Evolutionary conservation across 2,113 vertebrate species (phyloP).

Genomic region (Numenius arquata): DNA sequence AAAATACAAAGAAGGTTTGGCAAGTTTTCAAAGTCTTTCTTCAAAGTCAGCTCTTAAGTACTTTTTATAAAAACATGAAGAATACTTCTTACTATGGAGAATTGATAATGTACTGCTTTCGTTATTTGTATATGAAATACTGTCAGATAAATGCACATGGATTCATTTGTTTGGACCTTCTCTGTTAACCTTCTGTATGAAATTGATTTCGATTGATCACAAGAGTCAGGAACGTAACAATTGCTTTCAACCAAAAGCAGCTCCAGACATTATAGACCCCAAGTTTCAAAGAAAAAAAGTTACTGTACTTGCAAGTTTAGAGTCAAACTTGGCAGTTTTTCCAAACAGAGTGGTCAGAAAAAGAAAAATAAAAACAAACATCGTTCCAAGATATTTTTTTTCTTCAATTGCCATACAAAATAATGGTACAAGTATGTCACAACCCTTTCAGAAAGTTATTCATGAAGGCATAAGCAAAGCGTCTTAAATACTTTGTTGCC

Average conservation of each 20-base stretch:
- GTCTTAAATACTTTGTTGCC: neutral
- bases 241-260: slow-evolving; percentile 63
- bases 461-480: slow-evolving; percentile 36
- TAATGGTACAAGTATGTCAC: slow-evolving; percentile 67
- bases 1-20: slow-evolving; percentile 83
- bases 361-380: slow-evolving; percentile 74
- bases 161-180: slow-evolving; percentile 66
- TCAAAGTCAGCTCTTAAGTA: slow-evolving; percentile 78
- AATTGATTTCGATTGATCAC: slow-evolving; percentile 74
- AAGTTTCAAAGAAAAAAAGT: slow-evolving; percentile 75
- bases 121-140: slow-evolving; percentile 73
- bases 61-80: slow-evolving; percentile 78
- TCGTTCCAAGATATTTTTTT: slow-evolving; percentile 67
- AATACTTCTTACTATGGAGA: slow-evolving; percentile 70
- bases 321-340: slow-evolving; percentile 77
- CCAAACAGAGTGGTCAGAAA: slow-evolving; percentile 75
- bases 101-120: slow-evolving; percentile 73
- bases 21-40: slow-evolving; percentile 81
- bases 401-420: slow-evolving; percentile 66
- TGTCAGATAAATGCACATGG: slow-evolving; percentile 66
- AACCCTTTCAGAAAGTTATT: slow-evolving; percentile 55
- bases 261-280: slow-evolving; percentile 56
- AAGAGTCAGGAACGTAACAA: slow-evolving; percentile 68
- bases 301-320: slow-evolving; percentile 74
- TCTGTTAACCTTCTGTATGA: slow-evolving; percentile 68